A percentile compares a stretch with the other conserved stretches of the same genome.
Conservation (phyloP, 1,140 invertebrate species). For the Manduca sexta region DNA sequence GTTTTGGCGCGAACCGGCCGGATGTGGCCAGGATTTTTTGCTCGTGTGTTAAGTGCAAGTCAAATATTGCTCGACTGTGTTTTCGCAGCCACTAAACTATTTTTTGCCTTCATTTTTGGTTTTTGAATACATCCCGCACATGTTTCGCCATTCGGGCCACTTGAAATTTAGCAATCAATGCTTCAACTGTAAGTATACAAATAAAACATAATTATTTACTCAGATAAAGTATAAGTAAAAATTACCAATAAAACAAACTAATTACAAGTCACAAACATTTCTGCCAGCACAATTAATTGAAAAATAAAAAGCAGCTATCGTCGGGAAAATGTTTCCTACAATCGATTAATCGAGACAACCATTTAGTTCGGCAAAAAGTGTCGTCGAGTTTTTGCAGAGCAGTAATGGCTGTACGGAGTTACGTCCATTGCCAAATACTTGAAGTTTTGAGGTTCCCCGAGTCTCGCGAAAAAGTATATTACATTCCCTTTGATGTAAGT, state of each 20-base stretch:
- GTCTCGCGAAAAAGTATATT: slow-evolving; percentile 11
- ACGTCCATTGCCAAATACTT: no score
- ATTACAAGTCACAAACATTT: no score
- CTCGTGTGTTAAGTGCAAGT: slow-evolving; percentile 39
- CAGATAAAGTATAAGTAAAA: no score
- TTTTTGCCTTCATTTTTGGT: slow-evolving; percentile 9
- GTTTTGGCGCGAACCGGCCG: slow-evolving; percentile 39
- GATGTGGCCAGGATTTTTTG: slow-evolving; percentile 42
- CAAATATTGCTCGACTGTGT: slow-evolving; percentile 45
- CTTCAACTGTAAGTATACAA: no score
- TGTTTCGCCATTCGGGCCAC: neutral
- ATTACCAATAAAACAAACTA: no score
- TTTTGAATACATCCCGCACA: slow-evolving; percentile 3
- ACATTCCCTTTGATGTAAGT: slow-evolving; percentile 24
- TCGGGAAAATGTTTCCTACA: slow-evolving; percentile 4
- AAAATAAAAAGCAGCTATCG: slow-evolving; percentile 2
- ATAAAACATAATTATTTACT: no score
- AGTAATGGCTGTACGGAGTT: slow-evolving; percentile 9
- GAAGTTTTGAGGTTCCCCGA: no score
- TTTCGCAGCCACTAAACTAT: slow-evolving; percentile 16
- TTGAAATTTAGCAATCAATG: neutral
- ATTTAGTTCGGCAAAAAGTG: slow-evolving; percentile 10
- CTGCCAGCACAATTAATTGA: no score
- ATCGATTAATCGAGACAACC: neutral
- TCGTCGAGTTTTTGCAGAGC: slow-evolving; percentile 3